phyloP scores from a whole-genome alignment of 2,888 invertebrate species.

The Spilarctia lutea region DNA sequence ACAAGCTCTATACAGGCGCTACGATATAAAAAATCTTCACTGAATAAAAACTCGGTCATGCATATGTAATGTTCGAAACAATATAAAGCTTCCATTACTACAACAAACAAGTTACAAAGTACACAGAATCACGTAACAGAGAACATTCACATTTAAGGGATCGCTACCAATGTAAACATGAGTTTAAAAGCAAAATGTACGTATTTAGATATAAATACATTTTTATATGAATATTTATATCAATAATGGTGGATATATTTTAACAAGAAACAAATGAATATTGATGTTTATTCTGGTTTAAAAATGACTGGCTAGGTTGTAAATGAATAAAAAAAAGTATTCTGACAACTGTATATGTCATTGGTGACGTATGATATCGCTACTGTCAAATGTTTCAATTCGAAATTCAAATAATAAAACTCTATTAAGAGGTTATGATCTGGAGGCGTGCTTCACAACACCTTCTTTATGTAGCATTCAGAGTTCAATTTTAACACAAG shows the following conservation, averaged over 20 bases:
- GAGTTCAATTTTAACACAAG: too few relatives aligned
- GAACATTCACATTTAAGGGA: slow-evolving; percentile 49
- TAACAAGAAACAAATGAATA: not conserved
- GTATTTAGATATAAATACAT: slow-evolving; percentile 18
- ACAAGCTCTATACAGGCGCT: not conserved
- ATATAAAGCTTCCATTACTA: slow-evolving; percentile 53
- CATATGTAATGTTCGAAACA: slow-evolving; percentile 24
- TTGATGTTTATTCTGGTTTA: not conserved
- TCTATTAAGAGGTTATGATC: not conserved
- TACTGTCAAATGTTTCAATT: not conserved
- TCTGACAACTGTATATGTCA: not conserved
- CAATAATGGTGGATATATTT: not conserved
- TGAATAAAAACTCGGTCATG: slow-evolving; percentile 22
- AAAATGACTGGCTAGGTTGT: too few relatives aligned
- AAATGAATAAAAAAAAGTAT: not conserved
- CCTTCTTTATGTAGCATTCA: too few relatives aligned
- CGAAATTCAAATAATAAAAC: not conserved
- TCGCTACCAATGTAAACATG: slow-evolving; percentile 38
- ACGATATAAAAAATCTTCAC: not conserved
- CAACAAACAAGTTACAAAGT: slow-evolving; percentile 55
- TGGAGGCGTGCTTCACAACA: not conserved
- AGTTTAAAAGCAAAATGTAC: slow-evolving; percentile 23
- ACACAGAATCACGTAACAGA: slow-evolving; percentile 35
- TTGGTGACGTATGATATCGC: not conserved
- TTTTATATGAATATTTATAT: not conserved